Percentiles rank a stretch among this genome's conserved stretches.
Conservation (phyloP, 2,113 vertebrate genomes). For the Chrysemys picta region DNA sequence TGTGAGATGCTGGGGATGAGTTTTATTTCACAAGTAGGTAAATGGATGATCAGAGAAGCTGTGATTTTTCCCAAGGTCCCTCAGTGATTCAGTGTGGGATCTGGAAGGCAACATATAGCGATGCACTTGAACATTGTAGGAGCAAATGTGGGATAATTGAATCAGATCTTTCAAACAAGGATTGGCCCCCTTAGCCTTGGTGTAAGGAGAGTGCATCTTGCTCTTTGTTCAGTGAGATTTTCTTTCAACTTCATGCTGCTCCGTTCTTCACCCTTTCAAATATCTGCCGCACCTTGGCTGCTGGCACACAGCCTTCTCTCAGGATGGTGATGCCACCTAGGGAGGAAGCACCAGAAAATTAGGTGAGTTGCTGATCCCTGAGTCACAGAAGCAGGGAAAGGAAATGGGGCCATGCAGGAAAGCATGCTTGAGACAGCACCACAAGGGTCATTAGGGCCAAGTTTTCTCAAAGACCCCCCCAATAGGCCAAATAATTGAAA, state of each 20-base stretch:
- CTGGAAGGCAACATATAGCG: background rate
- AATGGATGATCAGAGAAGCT: background rate
- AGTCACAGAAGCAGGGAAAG: background rate
- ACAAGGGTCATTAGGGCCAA: background rate
- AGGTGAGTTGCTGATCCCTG: background rate
- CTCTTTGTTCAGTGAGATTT: background rate
- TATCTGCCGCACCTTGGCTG: slow-evolving; percentile 84
- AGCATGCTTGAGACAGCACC: background rate
- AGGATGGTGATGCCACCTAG: slow-evolving; percentile 85
- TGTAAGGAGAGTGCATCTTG: fast-evolving
- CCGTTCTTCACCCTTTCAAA: slow-evolving; percentile 85
- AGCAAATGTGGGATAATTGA: background rate
- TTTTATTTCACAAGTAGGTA: background rate
- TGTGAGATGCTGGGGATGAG: background rate
- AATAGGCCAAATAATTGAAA: background rate
- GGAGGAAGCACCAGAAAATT: background rate
- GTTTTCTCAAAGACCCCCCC: background rate
- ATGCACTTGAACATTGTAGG: background rate
- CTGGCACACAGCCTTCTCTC: slow-evolving; percentile 89
- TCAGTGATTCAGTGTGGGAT: background rate
- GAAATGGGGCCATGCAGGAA: background rate
- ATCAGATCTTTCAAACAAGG: fast-evolving
- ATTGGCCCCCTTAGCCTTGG: fast-evolving
- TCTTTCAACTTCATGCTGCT: background rate
- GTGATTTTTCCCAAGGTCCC: background rate